Conservation (phyloP, 23 tunicate species). For the Halocynthia roretzi region DNA sequence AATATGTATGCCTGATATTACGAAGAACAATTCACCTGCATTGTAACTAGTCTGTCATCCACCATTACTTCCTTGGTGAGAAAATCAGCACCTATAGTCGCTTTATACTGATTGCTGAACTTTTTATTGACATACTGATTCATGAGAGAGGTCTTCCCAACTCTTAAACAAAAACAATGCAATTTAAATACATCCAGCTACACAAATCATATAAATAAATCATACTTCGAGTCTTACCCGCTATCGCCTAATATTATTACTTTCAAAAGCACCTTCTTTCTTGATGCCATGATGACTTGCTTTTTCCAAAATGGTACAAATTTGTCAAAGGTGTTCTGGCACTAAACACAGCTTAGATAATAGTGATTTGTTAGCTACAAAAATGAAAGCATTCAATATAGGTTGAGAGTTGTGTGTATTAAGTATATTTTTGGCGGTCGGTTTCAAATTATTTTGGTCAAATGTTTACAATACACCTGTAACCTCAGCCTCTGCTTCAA, state of each 20-base stretch:
- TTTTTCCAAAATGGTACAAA: too few species aligned
- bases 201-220: neutral
- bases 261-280: slow-evolving; percentile 87
- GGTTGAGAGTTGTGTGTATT: too few species aligned
- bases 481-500: too few species aligned
- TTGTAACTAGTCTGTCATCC: slow-evolving; percentile 87
- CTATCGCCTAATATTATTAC: slow-evolving; percentile 86
- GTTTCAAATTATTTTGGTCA: too few species aligned
- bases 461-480: too few species aligned
- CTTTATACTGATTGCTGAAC: slow-evolving; percentile 91
- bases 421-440: too few species aligned
- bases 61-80: slow-evolving; percentile 93
- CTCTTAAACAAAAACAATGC: slow-evolving; percentile 25
- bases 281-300: slow-evolving; percentile 60
- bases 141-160: slow-evolving; percentile 93
- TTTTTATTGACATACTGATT: slow-evolving; percentile 93
- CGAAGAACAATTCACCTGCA: slow-evolving; percentile 36
- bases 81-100: slow-evolving; percentile 94
- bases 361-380: too few species aligned
- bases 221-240: slow-evolving; percentile 32
- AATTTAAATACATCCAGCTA: neutral
- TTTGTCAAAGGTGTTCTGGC: too few species aligned
- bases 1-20: too few species aligned
- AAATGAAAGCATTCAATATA: too few species aligned
- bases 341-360: too few species aligned